Conservation (phyloP, 2,797 vertebrate genomes). For the Helarctos malayanus region DNA sequence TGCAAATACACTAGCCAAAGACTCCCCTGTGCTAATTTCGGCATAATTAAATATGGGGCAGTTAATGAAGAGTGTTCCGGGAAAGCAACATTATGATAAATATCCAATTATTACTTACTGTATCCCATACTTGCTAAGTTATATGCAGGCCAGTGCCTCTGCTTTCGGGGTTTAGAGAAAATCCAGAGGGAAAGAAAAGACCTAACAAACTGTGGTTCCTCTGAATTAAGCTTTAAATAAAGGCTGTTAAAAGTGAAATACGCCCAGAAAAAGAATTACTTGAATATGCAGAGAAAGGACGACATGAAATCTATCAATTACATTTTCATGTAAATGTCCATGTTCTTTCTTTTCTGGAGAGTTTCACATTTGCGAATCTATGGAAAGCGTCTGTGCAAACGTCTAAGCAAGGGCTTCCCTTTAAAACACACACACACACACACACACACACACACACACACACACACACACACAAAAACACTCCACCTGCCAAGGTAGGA, state of each 20-base stretch:
- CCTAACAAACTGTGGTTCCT: conserved; percentile 68
- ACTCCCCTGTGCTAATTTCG: conserved; percentile 78
- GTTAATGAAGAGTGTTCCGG: conserved; percentile 72
- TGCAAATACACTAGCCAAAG: conserved; percentile 79
- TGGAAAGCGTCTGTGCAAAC: conserved; percentile 38
- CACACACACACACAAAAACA: background rate
- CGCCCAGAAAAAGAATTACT: background rate
- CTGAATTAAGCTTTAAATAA: conserved; percentile 71
- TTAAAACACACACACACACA: background rate
- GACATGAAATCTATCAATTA: conserved; percentile 59
- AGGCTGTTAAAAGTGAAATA: conserved; percentile 53
- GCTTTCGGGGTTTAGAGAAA: conserved; percentile 66
- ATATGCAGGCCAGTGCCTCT: conserved; percentile 62
- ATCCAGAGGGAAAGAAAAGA: background rate
- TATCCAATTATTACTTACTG: conserved; percentile 71
- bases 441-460: too few relatives aligned
- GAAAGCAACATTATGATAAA: conserved; percentile 80
- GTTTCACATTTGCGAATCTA: conserved; percentile 54
- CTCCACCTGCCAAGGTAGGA: conserved; percentile 26
- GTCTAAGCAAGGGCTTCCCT: conserved; percentile 35
- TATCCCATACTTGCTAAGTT: conserved; percentile 63
- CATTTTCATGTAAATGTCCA: conserved; percentile 61
- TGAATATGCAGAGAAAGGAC: conserved; percentile 42
- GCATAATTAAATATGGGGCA: conserved; percentile 88
- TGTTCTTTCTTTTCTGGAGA: conserved; percentile 50